A percentile compares a stretch with the other conserved stretches of the same genome.
Conservation (phyloP, 1,140 invertebrate species). For the Heterodera carotae region DNA sequence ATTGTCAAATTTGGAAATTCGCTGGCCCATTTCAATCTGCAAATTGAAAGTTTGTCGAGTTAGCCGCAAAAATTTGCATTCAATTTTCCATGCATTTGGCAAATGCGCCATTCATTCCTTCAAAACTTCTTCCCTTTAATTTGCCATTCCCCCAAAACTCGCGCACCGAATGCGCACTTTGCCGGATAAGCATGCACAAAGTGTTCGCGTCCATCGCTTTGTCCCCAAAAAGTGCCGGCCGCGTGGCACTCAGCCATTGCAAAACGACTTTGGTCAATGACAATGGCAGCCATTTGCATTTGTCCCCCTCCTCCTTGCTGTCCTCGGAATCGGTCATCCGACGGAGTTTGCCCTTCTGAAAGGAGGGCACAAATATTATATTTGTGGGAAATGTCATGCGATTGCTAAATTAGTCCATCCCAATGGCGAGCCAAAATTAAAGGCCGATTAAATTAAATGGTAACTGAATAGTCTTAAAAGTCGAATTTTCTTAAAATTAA, state of each 20-base stretch:
- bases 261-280: conserved; percentile 45
- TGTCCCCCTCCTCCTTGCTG: conserved; percentile 33
- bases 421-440: too few relatives aligned
- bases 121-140: background rate
- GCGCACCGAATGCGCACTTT: conserved; percentile 53
- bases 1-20: conserved; percentile 30
- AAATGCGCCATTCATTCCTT: too few relatives aligned
- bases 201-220: conserved; percentile 50
- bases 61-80: background rate
- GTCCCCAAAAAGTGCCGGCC: conserved; percentile 45
- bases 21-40: conserved; percentile 22
- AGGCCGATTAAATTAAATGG: too few relatives aligned
- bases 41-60: conserved; percentile 9
- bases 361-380: too few relatives aligned
- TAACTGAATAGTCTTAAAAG: too few relatives aligned
- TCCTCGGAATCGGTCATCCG: conserved; percentile 3
- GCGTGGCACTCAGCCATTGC: conserved; percentile 52
- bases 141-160: conserved; percentile 17
- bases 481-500: too few relatives aligned
- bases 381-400: too few relatives aligned
- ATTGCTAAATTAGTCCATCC: conserved; percentile 11
- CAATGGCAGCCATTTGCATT: conserved; percentile 45
- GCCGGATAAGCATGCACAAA: conserved; percentile 42
- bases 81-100: background rate
- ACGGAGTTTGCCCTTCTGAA: conserved; percentile 22